Conservation (phyloP, 2,888 invertebrate genomes). For the Ichneumoninae sp. region DNA sequence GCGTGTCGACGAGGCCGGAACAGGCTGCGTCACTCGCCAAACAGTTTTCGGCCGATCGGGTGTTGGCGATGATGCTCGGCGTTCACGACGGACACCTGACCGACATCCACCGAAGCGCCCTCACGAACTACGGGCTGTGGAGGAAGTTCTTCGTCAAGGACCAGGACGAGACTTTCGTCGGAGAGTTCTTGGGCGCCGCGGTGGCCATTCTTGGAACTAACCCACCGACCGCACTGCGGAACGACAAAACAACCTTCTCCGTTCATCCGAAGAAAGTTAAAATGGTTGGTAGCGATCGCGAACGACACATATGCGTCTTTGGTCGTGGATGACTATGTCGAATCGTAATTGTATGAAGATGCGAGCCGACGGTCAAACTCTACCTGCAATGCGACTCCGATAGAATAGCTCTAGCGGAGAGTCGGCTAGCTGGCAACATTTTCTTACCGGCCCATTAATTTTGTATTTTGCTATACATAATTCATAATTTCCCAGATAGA, state of each 20-base stretch:
- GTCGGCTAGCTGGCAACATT: no score
- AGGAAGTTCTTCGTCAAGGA: constrained; percentile 92
- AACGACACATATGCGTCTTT: background rate
- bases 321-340: background rate
- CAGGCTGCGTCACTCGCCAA: constrained; percentile 86
- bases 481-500: no score
- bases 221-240: constrained; percentile 72
- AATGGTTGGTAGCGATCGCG: constrained; percentile 85
- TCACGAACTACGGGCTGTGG: constrained; percentile 92
- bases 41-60: constrained; percentile 89
- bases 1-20: constrained; percentile 86
- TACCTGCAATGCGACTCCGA: no score
- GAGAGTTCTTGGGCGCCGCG: constrained; percentile 93
- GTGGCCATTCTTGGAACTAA: constrained; percentile 89
- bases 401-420: no score
- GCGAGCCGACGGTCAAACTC: no score
- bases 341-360: background rate
- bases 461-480: no score
- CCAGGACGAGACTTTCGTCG: constrained; percentile 93
- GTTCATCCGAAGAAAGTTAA: constrained; percentile 91
- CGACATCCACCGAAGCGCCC: constrained; percentile 88
- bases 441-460: no score
- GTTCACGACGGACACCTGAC: constrained; percentile 90
- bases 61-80: constrained; percentile 92
- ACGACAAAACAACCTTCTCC: constrained; percentile 89